Conservation (phyloP, 2,888 invertebrate species). For the Diaphora mendica region DNA sequence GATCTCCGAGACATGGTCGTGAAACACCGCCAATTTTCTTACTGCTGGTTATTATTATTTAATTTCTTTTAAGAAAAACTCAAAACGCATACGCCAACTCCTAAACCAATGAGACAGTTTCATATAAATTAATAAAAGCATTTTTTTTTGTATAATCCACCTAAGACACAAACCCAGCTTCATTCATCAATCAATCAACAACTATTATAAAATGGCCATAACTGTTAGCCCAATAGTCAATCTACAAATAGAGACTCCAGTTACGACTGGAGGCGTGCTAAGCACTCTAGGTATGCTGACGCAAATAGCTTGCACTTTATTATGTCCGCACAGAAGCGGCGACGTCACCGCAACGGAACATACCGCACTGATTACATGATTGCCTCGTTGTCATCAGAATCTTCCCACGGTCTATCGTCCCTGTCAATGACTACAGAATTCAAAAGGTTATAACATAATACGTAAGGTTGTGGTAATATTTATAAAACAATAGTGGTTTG, state of each 20-base stretch:
- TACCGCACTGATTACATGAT: slow-evolving; percentile 36
- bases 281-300: slow-evolving; percentile 4
- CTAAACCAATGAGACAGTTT: background rate
- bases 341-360: slow-evolving; percentile 31
- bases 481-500: background rate
- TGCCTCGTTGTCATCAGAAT: slow-evolving; percentile 17
- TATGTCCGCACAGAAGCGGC: slow-evolving; percentile 12
- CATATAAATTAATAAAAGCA: background rate
- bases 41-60: no score
- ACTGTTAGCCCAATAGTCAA: background rate
- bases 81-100: no score
- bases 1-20: no score
- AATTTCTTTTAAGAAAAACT: no score
- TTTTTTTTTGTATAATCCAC: background rate
- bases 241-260: background rate
- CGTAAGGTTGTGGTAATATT: background rate
- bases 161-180: background rate
- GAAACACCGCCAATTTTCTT: no score
- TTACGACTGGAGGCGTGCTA: background rate
- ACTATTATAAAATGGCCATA: background rate
- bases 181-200: background rate
- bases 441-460: slow-evolving; percentile 1
- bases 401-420: slow-evolving; percentile 35
- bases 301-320: slow-evolving; percentile 14
- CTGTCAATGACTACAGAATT: background rate